Conservation (phyloP, 1,140 invertebrate species). For the Pantala flavescens region DNA sequence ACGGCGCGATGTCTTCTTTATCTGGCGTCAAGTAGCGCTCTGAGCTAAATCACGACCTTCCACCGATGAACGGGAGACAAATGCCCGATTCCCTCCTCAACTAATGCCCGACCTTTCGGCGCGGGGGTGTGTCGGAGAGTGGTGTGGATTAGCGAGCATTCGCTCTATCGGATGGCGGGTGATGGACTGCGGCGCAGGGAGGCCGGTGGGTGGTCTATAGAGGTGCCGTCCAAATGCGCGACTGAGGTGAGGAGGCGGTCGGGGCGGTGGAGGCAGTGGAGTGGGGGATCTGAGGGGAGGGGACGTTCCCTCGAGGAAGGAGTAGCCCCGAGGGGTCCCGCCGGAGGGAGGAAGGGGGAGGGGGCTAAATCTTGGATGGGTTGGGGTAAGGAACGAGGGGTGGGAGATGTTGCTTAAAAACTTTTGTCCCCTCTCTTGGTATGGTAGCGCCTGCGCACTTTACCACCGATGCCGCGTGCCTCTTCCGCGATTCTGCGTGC, state of each 20-base stretch:
- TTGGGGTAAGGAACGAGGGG: too few relatives aligned
- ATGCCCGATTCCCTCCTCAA: neutral
- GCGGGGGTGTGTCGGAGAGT: neutral
- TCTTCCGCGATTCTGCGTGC: neutral
- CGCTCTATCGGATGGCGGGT: neutral
- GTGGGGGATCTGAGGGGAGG: constrained; percentile 13
- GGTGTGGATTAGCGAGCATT: neutral
- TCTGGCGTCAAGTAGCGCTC: constrained; percentile 21
- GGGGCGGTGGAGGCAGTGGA: neutral
- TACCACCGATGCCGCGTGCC: neutral
- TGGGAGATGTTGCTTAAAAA: neutral
- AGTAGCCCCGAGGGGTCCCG: constrained; percentile 19
- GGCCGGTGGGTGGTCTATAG: constrained; percentile 13
- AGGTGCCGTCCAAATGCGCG: neutral
- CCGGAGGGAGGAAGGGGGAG: constrained; percentile 20
- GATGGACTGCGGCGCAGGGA: constrained; percentile 8
- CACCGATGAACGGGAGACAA: neutral
- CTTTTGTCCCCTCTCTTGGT: neutral
- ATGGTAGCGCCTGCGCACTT: neutral
- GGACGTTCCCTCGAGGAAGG: constrained; percentile 20
- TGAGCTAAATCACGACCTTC: neutral
- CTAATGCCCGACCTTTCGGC: constrained; percentile 6
- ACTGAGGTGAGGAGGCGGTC: neutral
- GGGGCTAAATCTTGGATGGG: neutral
- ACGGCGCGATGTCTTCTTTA: constrained; percentile 25